Conservation (phyloP, 2,797 vertebrate species). For the Martes flavigula region DNA sequence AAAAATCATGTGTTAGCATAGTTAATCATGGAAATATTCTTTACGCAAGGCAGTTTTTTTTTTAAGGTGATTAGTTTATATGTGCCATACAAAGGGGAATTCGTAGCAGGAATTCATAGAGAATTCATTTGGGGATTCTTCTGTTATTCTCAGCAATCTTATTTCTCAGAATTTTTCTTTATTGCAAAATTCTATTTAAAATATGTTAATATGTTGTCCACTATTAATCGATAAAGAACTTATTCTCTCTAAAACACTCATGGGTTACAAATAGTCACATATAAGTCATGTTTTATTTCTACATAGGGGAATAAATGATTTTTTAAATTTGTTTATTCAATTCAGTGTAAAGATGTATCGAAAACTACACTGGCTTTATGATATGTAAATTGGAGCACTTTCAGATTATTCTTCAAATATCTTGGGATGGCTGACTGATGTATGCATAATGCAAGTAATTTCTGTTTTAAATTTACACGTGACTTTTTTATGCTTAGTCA, state of each 20-base stretch:
- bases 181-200: not conserved
- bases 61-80: not conserved
- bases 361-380: not conserved
- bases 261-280: not conserved
- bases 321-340: conserved; percentile 21
- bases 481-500: not conserved
- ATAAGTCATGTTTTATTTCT: not conserved
- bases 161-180: not conserved
- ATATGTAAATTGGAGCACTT: conserved; percentile 5
- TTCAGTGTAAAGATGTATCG: not conserved
- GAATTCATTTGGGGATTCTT: not conserved
- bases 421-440: not conserved
- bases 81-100: not conserved
- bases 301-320: not conserved
- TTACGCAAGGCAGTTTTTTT: not conserved
- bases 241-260: not conserved
- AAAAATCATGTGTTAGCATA: not conserved
- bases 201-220: not conserved
- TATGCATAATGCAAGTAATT: not conserved
- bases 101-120: not conserved
- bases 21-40: not conserved
- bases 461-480: conserved; percentile 6
- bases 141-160: not conserved
- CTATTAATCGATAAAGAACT: not conserved
- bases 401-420: conserved; percentile 5